phyloP scores from a whole-genome alignment of 1,140 invertebrate species.

The Drosophila santomea region DNA sequence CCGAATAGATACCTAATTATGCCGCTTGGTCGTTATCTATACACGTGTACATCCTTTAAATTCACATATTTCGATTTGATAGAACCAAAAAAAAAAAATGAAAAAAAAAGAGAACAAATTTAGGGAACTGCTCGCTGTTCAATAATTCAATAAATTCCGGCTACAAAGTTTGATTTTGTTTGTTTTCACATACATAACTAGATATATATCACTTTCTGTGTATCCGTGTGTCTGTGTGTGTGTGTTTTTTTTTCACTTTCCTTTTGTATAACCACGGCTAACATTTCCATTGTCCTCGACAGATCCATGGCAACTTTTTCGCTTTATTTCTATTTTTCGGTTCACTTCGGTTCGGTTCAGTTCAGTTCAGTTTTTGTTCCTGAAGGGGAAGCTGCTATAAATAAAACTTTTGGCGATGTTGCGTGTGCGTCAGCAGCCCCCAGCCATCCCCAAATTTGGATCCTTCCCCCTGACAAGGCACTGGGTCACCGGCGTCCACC shows the following conservation, averaged over 20 bases:
- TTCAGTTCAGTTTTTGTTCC: conserved; percentile 4
- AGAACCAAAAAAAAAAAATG: not conserved
- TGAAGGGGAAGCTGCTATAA: conserved; percentile 48
- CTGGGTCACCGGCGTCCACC: conserved; percentile 31
- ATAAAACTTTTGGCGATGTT: conserved; percentile 39
- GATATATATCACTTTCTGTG: conserved; percentile 23
- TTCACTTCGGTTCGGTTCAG: not conserved
- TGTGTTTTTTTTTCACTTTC: not conserved
- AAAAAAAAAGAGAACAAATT: not conserved
- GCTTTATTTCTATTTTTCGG: conserved; percentile 24
- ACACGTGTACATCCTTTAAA: conserved; percentile 1
- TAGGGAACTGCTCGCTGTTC: not conserved
- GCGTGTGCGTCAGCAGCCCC: conserved; percentile 36
- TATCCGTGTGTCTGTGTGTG: conserved; percentile 1
- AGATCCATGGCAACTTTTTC: conserved; percentile 44
- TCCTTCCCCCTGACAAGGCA: not conserved
- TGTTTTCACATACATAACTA: not conserved
- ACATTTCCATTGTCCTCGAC: conserved; percentile 43
- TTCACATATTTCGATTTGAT: conserved; percentile 5
- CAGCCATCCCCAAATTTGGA: not conserved
- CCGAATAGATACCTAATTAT: conserved; percentile 2
- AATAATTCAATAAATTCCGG: conserved; percentile 38
- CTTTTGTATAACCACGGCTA: conserved; percentile 17
- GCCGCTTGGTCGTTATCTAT: not conserved
- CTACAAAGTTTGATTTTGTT: conserved; percentile 37